Evolutionary conservation across 1,140 invertebrate species (phyloP), one percentile per base, ranked within the genome.

Genomic region (Cotesia vestalis): DNA sequence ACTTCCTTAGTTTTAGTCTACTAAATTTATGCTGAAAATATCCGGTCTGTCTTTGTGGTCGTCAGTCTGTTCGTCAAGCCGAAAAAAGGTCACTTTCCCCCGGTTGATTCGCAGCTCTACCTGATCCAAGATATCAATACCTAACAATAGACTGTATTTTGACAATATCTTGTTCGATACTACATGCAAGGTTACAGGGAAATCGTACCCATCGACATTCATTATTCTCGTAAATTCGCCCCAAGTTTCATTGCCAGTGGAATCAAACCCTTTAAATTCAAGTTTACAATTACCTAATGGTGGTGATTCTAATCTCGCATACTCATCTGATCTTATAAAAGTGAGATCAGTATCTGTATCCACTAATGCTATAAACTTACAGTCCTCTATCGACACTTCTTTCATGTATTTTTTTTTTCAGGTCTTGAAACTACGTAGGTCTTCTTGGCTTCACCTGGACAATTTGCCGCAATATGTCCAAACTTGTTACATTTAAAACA

Each of bases 321-420:
- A 73, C 36, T 73, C 59, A 53, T 73, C 67, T 14, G 60, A 66
- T 46, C 72, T 55, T 53, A 73, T 73, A 64, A 69, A 61, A 38
- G 72, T 73, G 4, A 73, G 11, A 38, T 73, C 66, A 40, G 66
- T 73, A 17, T 59, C 72, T 4, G 46, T 73, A 63, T 69, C 72
- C 4, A 73, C 17, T 34, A 73, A 55, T 3, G 66, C 66, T 62
- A 62, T 20, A 62, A 62, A 62, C 57, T 1, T 62, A 62, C 17
- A 62, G 60, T 62, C 60, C 5, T 36, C 60, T 62, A 34, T 27
- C 34, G 35, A 55, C 53, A 55, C 53, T 55, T 5, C 53, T n/a
- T 55, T 55, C 9, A 6, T 55, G 53, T 55, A 55, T n/a, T 62
- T 34, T 11, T 62, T 1, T 27, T 62, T 3, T 62, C 35, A 6